Evolutionary conservation across 2,113 vertebrate genomes (phyloP).

Genomic region (Datnioides undecimradiatus): DNA sequence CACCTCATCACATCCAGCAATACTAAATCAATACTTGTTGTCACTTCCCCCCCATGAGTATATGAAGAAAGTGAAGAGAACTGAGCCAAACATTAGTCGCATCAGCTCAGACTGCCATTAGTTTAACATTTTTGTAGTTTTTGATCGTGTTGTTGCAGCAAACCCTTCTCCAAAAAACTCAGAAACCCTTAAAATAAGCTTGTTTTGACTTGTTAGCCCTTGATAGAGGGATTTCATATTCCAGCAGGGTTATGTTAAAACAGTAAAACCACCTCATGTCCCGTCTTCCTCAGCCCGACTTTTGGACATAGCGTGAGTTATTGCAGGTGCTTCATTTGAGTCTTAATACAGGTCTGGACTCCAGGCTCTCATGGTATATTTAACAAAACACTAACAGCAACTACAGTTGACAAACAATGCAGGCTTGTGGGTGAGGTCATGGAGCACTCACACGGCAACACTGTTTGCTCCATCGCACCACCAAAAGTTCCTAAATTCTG

Average conservation of each 20-base stretch:
- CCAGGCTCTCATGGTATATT: constrained; percentile 8
- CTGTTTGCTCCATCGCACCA: neutral
- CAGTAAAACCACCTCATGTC: constrained; percentile 3
- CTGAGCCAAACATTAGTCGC: constrained; percentile 25
- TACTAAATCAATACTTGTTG: constrained; percentile 40
- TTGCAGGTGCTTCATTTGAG: constrained; percentile 19
- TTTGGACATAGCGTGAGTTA: neutral
- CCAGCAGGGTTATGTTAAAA: neutral
- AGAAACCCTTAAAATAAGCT: neutral
- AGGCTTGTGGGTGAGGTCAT: neutral
- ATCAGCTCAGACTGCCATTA: constrained; percentile 8
- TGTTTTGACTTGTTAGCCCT: neutral
- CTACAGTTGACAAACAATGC: neutral
- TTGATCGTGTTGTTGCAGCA: constrained; percentile 20
- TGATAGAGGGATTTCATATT: neutral
- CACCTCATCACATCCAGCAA: constrained; percentile 69
- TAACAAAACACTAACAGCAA: constrained; percentile 11
- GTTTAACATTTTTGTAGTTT: constrained; percentile 16
- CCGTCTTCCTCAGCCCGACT: constrained; percentile 58
- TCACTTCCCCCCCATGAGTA: neutral
- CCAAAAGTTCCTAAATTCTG: neutral
- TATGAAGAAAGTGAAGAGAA: constrained; percentile 43
- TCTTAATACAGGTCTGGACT: constrained; percentile 11
- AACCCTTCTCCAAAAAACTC: constrained; percentile 1
- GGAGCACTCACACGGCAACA: neutral